Base-by-base conservation (phyloP, 2,888 invertebrate genomes). In the Hirudinaria manillensis region DNA sequence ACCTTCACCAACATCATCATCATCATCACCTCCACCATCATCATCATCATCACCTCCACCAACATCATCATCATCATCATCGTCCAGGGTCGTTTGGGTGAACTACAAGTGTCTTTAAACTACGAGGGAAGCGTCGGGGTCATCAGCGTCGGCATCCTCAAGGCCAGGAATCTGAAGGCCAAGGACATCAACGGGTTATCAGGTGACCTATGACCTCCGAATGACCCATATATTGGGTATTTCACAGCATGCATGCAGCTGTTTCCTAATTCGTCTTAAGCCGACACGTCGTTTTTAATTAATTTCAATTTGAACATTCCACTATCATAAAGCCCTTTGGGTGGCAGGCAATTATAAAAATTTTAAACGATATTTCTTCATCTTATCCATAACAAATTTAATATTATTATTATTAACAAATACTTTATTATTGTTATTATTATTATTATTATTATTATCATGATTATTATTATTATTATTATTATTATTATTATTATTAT, bases 131-230 rank as follows among this genome's bases (percentile, higher is more conserved):
- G 72, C 61, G 75, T 75, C 16, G 75, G 75, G 0, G 75, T 75
- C 45, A 75, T 75, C 65, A 56, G 68, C 56, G 75, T 75, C 16
- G 75, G 75, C 61, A 75, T 75, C 32, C 32, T 75, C 27, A 70
- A 61, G 53, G 75, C 75, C 29, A 72, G 70, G 61, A 71, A 70
- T 36, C 67, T 75, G 13, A 75, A 75, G 61, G 75, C 75, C 7
- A 75, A 72, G 71, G 75, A 75, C 75, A 75, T 75, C 61, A 75
- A 75, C 65, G 75, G 75, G 10, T 66, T 72, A 19, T 75, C 75
- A 45, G 75, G 75, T 75, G 45, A 65, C n/a, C n/a, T n/a, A 21
- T 72, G 65, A 65, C 29, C 10, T 24, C 7, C 29, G 65, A 7
- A n/a, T n/a, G n/a, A n/a, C n/a, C n/a, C n/a, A n/a, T n/a, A n/a